These are phyloP conservation scores for Liposcelis brunnea DNA, from an alignment of 2,888 invertebrate species.

Conservation along the genomic window DNA sequence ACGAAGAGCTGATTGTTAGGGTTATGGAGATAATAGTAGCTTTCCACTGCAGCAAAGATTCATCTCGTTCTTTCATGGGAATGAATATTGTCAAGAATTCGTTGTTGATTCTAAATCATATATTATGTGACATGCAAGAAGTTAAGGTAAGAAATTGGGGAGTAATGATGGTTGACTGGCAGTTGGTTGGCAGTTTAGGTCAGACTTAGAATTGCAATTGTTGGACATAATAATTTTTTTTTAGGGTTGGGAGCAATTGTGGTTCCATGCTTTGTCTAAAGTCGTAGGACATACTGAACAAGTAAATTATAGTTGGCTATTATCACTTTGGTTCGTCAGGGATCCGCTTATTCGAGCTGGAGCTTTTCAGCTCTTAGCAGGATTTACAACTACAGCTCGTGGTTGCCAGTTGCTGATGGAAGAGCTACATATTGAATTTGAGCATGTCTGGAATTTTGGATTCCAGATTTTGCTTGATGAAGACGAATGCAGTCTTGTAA, in stretches of 20 bases:
- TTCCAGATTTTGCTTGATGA: not conserved
- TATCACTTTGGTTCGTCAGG: not conserved
- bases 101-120: not conserved
- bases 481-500: not conserved
- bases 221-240: not conserved
- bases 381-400: not conserved
- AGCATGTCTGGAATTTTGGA: not conserved
- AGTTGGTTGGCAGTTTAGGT: too few relatives aligned
- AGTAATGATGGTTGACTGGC: too few relatives aligned
- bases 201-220: too few relatives aligned
- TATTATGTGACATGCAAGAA: not conserved
- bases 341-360: not conserved
- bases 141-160: too few relatives aligned
- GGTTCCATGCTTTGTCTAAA: not conserved
- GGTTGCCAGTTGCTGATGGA: not conserved
- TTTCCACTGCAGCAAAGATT: not conserved
- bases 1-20: not conserved
- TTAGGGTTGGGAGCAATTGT: conserved; percentile 2
- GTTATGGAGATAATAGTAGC: not conserved
- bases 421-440: not conserved
- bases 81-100: conserved; percentile 2
- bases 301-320: not conserved
- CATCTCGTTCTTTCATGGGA: not conserved
- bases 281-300: not conserved
- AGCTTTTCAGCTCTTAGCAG: not conserved